Percentiles rank a stretch among this genome's conserved stretches.
phyloP scores from a whole-genome alignment of 2,888 invertebrate genomes.

The Adineta ricciae region DNA sequence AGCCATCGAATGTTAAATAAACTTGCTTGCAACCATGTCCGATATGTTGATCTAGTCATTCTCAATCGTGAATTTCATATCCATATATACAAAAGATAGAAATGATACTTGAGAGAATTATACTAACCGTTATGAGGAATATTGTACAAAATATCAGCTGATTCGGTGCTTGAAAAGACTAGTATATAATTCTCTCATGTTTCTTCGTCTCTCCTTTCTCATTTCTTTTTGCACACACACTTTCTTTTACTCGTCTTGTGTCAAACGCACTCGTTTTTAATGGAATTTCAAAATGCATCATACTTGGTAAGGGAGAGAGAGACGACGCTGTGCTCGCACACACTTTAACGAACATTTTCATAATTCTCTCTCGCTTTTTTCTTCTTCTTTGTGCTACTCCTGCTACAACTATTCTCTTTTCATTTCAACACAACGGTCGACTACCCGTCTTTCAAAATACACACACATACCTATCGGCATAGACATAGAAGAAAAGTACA shows the following conservation, averaged over 20 bases:
- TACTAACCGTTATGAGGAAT: neutral
- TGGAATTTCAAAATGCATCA: conserved; percentile 9
- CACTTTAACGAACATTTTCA: conserved; percentile 8
- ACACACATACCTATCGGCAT: neutral
- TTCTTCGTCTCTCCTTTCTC: neutral
- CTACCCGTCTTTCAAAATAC: conserved; percentile 2
- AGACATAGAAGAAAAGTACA: neutral
- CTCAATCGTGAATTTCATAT: neutral
- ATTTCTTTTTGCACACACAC: neutral
- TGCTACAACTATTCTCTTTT: neutral
- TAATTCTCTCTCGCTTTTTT: conserved; percentile 7
- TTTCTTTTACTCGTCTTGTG: neutral
- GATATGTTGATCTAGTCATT: neutral
- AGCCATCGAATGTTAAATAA: neutral
- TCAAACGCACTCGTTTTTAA: conserved; percentile 9
- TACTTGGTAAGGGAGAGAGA: neutral
- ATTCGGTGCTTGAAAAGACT: neutral
- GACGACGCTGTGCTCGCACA: neutral
- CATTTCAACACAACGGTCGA: neutral
- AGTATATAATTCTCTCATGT: neutral
- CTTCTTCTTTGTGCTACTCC: neutral
- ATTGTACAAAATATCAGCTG: neutral
- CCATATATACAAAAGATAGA: neutral
- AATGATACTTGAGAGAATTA: neutral
- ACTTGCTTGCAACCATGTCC: neutral